Evolutionary conservation across 2,888 invertebrate species (phyloP).

Genomic region (Nysson spinosus): DNA sequence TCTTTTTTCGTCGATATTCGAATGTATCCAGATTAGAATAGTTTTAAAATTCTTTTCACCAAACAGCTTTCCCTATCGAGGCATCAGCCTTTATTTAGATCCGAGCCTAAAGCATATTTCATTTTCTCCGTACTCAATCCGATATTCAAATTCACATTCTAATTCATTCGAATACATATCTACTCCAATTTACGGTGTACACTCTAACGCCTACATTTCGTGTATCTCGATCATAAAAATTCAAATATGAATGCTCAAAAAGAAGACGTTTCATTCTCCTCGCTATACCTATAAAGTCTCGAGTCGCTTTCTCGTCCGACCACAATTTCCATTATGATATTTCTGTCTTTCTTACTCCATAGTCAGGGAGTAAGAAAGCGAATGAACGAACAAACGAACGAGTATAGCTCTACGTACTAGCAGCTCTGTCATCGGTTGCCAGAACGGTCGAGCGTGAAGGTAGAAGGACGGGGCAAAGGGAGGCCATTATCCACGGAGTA

Average conservation of each 20-base stretch:
- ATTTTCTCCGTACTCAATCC: not conserved
- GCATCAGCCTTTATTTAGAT: no score
- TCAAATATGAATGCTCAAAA: slow-evolving; percentile 1
- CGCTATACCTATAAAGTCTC: not conserved
- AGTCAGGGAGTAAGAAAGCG: slow-evolving; percentile 5
- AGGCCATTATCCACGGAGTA: slow-evolving; percentile 61
- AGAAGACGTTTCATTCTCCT: slow-evolving; percentile 7
- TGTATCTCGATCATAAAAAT: slow-evolving; percentile 8
- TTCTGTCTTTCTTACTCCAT: slow-evolving; percentile 15
- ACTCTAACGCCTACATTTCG: not conserved
- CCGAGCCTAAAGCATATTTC: no score
- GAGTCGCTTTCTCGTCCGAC: slow-evolving; percentile 25
- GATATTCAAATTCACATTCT: not conserved
- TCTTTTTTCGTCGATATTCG: no score
- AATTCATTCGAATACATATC: no score
- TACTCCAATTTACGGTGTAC: no score
- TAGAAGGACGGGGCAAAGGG: slow-evolving; percentile 50
- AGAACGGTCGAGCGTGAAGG: slow-evolving; percentile 60
- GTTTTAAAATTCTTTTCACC: no score
- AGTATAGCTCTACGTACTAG: slow-evolving; percentile 37
- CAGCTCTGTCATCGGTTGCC: slow-evolving; percentile 60
- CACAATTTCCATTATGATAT: slow-evolving; percentile 47
- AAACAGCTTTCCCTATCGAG: no score
- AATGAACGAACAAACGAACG: slow-evolving; percentile 25
- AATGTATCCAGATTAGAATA: no score